Conservation (phyloP, 2,797 vertebrate genomes). For the Myotis findleyi region DNA sequence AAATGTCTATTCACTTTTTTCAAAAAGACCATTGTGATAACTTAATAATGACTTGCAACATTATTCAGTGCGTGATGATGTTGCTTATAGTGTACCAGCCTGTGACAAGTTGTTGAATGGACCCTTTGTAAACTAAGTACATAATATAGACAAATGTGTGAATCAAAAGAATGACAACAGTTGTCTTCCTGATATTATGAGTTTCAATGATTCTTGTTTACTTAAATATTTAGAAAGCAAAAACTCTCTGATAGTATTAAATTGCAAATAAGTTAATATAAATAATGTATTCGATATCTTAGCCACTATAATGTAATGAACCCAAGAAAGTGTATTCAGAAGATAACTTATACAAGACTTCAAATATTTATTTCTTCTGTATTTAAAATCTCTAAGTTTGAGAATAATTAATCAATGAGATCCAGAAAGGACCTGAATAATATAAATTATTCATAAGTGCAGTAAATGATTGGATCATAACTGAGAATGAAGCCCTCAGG, state of each 20-base stretch:
- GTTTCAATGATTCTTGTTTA: neutral
- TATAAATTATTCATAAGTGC: neutral
- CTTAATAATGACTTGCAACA: neutral
- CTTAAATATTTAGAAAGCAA: slow-evolving; percentile 6
- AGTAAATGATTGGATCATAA: neutral
- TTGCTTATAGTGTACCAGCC: neutral
- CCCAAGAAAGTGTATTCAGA: neutral
- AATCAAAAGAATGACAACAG: neutral
- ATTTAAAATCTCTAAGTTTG: slow-evolving; percentile 24
- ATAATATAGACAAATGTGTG: neutral
- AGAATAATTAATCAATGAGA: neutral
- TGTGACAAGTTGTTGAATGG: neutral
- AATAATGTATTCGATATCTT: neutral
- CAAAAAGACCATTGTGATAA: neutral
- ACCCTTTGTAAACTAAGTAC: neutral
- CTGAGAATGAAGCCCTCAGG: neutral
- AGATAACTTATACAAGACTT: neutral
- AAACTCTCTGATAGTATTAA: neutral
- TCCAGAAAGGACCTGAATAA: neutral
- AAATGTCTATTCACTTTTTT: neutral
- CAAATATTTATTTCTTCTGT: neutral
- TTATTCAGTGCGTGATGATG: neutral
- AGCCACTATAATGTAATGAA: neutral
- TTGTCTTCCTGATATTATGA: neutral
- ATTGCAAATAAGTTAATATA: slow-evolving; percentile 9